Evolutionary conservation across 2,888 invertebrate genomes (phyloP), one percentile per base, ranked within the genome.

Genomic region (Chrysomela aeneicollis): DNA sequence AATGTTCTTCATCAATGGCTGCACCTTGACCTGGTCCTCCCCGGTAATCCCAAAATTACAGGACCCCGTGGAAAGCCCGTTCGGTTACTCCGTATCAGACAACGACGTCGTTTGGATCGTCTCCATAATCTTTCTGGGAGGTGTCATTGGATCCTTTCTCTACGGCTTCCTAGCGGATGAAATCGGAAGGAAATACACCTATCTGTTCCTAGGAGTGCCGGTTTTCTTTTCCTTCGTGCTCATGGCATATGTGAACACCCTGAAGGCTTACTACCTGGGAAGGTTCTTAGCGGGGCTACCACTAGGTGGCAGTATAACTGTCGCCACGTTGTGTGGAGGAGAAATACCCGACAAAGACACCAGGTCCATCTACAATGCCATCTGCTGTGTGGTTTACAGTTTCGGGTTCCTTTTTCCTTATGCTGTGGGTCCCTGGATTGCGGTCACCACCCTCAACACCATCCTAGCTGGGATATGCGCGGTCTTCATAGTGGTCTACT

Each of bases 341-440:
- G 95, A 96, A 82, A 91, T 94, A 54, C 88, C 94, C 5, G 90
- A 92, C 84, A 89, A 91, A 64, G 89, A 90, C 21, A 87, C 90
- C 12, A 85, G 96, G 70, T 95, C 95, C 0, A 89, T 92, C 0
- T 83, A 95, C 0, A 94, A 94, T 1, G 91, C 94, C 0, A 88
- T 92, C 64, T 88, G 95, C 74, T 92, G 92, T 76, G 84, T 89
- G 46, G 92, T 92, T 82, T 88, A 93, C 37, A 84, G 84, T 1
- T 53, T 87, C 1, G 94, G 94, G 5, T 37, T 91, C 74, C 78
- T 93, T 2, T 86, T 90, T 60, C 84, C 90, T 0, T 94, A 92
- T 80, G 80, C 81, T 0, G 86, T 90, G 73, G 96, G 93, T 0
- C 94, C 90, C 0, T 91, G 83, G 82, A 86, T 91, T 0, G 83